A percentile compares a stretch with the other conserved stretches of the same genome.
Evolutionary conservation across 2,888 invertebrate genomes (phyloP).

Genomic region (Cinara cedri): DNA sequence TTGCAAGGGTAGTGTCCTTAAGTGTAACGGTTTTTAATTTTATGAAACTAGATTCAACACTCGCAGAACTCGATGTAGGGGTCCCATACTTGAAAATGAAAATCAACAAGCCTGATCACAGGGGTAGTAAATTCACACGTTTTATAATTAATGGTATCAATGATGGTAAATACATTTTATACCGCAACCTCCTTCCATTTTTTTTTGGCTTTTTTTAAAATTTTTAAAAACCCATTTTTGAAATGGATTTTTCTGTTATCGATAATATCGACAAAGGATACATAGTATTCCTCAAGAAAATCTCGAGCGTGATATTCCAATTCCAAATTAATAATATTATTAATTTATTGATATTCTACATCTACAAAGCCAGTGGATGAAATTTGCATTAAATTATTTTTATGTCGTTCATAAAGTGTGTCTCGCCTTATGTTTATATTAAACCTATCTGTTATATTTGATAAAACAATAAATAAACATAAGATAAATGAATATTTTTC

Average conservation of each 20-base stretch:
- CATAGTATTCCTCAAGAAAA: background rate
- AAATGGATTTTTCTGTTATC: slow-evolving; percentile 3
- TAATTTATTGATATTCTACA: background rate
- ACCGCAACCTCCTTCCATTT: background rate
- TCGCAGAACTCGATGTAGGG: slow-evolving; percentile 1
- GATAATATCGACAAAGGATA: background rate
- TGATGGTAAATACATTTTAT: slow-evolving; percentile 18
- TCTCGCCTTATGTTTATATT: background rate
- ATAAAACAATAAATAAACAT: background rate
- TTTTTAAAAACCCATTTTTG: background rate
- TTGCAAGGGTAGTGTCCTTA: slow-evolving; percentile 10
- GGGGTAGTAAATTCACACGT: slow-evolving; percentile 21
- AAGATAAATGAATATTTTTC: background rate
- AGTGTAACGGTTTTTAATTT: slow-evolving; percentile 25
- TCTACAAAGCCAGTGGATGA: background rate
- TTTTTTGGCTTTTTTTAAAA: background rate
- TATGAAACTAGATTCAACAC: slow-evolving; percentile 23
- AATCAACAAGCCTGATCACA: slow-evolving; percentile 26
- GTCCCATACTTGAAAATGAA: slow-evolving; percentile 29
- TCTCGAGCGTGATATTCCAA: background rate
- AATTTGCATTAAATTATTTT: background rate
- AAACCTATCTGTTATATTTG: background rate
- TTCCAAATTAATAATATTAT: background rate
- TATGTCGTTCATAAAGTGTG: background rate
- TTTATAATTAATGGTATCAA: slow-evolving; percentile 19